Conservation (phyloP, 2,888 invertebrate genomes). For the Spilarctia lutea region DNA sequence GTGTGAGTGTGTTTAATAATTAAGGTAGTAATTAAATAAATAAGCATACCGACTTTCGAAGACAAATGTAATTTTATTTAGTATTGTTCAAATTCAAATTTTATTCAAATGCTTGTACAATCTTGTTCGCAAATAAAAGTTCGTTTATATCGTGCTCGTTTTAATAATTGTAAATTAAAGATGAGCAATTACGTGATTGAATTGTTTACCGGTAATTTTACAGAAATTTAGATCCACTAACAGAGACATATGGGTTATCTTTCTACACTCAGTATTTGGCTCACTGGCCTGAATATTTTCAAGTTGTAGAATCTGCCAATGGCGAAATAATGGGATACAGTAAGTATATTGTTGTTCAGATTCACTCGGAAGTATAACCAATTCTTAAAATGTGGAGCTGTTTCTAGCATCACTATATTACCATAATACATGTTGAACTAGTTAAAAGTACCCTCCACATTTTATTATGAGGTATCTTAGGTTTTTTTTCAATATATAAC, state of each 20-base stretch:
- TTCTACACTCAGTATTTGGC: slow-evolving; percentile 99
- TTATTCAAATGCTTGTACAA: no score
- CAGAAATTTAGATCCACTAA: slow-evolving; percentile 98
- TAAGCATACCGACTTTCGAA: not conserved
- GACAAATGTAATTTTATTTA: not conserved
- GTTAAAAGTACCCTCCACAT: no score
- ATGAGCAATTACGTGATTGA: not conserved
- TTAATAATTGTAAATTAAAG: not conserved
- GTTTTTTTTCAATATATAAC: no score
- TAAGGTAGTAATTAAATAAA: not conserved
- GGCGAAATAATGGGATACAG: slow-evolving; percentile 99
- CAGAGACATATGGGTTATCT: slow-evolving; percentile 97
- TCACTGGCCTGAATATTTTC: slow-evolving; percentile 99
- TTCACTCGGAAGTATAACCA: not conserved
- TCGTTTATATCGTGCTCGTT: not conserved
- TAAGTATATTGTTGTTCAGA: slow-evolving; percentile 69
- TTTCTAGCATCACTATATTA: not conserved
- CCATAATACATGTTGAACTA: not conserved
- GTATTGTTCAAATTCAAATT: no score
- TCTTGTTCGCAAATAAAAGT: not conserved
- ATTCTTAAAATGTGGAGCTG: not conserved
- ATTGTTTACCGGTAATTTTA: slow-evolving; percentile 45
- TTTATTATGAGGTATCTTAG: no score
- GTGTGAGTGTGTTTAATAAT: slow-evolving; percentile 89
- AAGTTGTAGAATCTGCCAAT: slow-evolving; percentile 97